Percentiles rank a stretch among this genome's conserved stretches.
phyloP scores from a whole-genome alignment of 2,113 vertebrate species.

The Salminus brasiliensis region DNA sequence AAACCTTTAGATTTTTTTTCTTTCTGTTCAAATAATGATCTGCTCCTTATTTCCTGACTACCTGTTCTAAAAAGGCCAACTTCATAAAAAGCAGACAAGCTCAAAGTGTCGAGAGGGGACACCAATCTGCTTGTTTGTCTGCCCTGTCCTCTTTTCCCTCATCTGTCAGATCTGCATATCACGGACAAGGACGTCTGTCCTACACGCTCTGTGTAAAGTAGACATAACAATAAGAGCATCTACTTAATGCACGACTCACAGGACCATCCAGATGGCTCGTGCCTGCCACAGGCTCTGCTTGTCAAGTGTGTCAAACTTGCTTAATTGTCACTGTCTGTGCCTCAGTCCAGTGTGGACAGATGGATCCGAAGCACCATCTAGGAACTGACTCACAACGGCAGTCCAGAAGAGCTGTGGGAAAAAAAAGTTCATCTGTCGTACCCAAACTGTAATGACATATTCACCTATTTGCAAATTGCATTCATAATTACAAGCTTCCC shows the following conservation, averaged over 20 bases:
- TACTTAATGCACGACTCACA: constrained; percentile 47
- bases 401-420: constrained; percentile 56
- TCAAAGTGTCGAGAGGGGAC: constrained; percentile 41
- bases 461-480: constrained; percentile 24
- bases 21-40: too few relatives aligned
- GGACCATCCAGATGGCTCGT: constrained; percentile 69
- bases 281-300: constrained; percentile 63
- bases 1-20: too few relatives aligned
- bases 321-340: constrained; percentile 64
- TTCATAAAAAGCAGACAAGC: too few relatives aligned
- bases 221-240: constrained; percentile 49
- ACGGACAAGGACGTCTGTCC: constrained; percentile 26
- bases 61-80: too few relatives aligned
- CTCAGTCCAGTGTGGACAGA: constrained; percentile 60
- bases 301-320: constrained; percentile 70
- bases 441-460: constrained; percentile 1
- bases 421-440: constrained; percentile 36
- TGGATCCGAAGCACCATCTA: constrained; percentile 73
- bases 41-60: too few relatives aligned
- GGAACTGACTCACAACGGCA: constrained; percentile 63
- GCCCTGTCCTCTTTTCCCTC: constrained; percentile 22
- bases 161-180: constrained; percentile 58
- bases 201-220: constrained; percentile 19
- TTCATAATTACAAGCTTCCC: neutral
- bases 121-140: constrained; percentile 55